phyloP scores from a whole-genome alignment of 2,797 vertebrate species.

The Microchirus variegatus region DNA sequence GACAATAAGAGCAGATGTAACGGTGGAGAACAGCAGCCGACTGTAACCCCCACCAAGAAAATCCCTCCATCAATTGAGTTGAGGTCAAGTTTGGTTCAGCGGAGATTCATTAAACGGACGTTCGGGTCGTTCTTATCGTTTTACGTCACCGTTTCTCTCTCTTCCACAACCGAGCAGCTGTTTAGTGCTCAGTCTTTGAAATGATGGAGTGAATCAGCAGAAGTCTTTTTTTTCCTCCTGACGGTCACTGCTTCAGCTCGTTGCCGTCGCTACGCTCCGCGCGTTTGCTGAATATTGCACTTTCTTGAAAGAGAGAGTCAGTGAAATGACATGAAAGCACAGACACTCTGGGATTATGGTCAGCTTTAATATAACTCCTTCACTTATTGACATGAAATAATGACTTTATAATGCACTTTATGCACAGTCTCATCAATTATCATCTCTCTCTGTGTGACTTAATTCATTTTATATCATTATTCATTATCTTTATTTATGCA shows the following conservation, averaged over 20 bases:
- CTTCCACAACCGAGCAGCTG: constrained; percentile 48
- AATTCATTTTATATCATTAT: too few relatives aligned
- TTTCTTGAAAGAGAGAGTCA: too few relatives aligned
- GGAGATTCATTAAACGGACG: constrained; percentile 19
- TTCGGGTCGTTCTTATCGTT: constrained; percentile 1
- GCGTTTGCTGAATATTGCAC: constrained; percentile 14
- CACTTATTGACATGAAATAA: too few relatives aligned
- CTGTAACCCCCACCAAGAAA: constrained; percentile 5
- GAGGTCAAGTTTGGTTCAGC: constrained; percentile 16
- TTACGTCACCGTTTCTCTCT: neutral
- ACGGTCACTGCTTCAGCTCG: constrained; percentile 18
- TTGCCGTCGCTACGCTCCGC: constrained; percentile 19
- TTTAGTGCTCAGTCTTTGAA: constrained; percentile 40
- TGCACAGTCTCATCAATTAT: too few relatives aligned
- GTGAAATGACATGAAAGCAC: neutral
- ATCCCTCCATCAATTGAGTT: neutral
- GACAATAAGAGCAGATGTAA: too few relatives aligned
- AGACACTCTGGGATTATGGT: neutral
- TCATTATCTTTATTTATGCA: too few relatives aligned
- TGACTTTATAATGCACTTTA: too few relatives aligned
- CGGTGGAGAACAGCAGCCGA: neutral
- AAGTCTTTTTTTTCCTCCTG: constrained; percentile 6
- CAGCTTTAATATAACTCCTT: neutral
- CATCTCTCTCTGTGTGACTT: too few relatives aligned
- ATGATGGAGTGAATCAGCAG: constrained; percentile 62